phyloP scores from a whole-genome alignment of 2,797 vertebrate species.

The Diceros bicornis region DNA sequence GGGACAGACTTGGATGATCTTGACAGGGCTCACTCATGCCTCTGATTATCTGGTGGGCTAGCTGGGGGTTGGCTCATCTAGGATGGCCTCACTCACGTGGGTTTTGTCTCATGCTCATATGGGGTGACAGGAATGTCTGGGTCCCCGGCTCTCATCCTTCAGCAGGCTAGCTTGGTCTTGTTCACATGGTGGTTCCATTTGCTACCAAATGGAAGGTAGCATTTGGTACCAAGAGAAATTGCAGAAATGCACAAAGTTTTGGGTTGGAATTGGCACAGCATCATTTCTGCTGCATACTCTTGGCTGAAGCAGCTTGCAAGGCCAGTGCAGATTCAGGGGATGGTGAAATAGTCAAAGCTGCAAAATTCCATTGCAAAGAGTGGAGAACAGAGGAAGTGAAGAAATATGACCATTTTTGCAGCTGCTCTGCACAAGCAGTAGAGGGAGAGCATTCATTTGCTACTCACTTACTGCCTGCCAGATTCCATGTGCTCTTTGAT shows the following conservation, averaged over 20 bases:
- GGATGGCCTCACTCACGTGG: neutral
- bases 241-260: neutral
- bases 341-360: neutral
- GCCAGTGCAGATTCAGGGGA: neutral
- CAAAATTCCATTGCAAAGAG: neutral
- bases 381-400: neutral
- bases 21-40: neutral
- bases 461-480: neutral
- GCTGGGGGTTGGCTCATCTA: neutral
- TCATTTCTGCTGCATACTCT: neutral
- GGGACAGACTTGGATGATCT: neutral
- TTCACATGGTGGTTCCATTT: neutral
- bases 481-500: neutral
- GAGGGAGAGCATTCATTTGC: neutral
- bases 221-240: neutral
- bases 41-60: neutral
- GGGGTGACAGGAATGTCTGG: neutral
- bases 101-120: neutral
- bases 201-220: too few relatives aligned
- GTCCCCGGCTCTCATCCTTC: neutral
- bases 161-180: neutral
- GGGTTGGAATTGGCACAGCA: neutral
- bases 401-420: neutral
- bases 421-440: rapidly evolving
- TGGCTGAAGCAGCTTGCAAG: neutral